These are phyloP conservation scores for Centruroides sculpturatus DNA, from an alignment of 1,140 invertebrate species.

Conservation along the genomic window DNA sequence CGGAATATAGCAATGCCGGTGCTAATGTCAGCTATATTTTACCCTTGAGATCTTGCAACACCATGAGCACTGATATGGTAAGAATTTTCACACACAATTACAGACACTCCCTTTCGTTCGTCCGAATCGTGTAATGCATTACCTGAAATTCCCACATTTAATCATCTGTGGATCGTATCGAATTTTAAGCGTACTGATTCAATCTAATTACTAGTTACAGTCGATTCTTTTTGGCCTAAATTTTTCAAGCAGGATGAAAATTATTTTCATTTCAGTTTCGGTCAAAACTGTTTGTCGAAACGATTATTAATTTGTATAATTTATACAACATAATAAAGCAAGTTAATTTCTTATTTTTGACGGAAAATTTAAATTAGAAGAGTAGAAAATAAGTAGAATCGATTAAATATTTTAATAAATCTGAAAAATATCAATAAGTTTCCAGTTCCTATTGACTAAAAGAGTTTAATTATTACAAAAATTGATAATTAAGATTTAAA, in stretches of 20 bases:
- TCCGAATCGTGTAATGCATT: background rate
- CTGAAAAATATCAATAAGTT: background rate
- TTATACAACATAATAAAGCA: too few species aligned
- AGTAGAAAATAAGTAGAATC: too few species aligned
- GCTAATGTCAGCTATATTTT: constrained; percentile 64
- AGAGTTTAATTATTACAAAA: background rate
- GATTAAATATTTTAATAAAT: background rate
- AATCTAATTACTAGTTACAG: background rate
- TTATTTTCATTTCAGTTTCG: too few species aligned
- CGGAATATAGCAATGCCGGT: constrained; percentile 49
- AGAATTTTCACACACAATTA: constrained; percentile 11
- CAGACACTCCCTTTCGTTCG: background rate
- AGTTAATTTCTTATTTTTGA: too few species aligned
- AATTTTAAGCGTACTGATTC: background rate
- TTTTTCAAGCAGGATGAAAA: too few species aligned
- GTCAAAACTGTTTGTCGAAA: too few species aligned
- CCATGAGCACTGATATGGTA: constrained; percentile 75
- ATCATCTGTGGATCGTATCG: background rate
- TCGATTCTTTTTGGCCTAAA: too few species aligned
- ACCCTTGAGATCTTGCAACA: constrained; percentile 78
- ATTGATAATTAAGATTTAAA: background rate
- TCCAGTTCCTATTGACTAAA: background rate
- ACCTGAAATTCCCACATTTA: background rate
- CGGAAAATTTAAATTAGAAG: too few species aligned
- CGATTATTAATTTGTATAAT: too few species aligned